These are phyloP conservation scores for Halictus quadricinctus DNA, from an alignment of 2,888 invertebrate species.

Conservation along the genomic window DNA sequence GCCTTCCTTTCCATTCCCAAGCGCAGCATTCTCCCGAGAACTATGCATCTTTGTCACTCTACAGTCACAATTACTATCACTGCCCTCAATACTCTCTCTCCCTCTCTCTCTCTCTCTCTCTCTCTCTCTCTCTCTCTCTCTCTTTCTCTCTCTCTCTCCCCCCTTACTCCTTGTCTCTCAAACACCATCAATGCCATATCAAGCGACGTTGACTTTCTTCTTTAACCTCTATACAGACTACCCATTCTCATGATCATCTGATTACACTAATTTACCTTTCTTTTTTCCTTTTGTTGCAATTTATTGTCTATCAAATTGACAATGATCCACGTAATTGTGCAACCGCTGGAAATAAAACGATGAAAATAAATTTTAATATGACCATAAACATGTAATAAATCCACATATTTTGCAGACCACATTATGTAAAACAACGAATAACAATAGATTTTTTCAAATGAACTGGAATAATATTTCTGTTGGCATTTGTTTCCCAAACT, in stretches of 20 bases:
- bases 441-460: neutral
- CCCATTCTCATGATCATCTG: neutral
- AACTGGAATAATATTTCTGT: neutral
- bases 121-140: neutral
- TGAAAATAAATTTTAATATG: neutral
- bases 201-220: neutral
- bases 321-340: too few species aligned
- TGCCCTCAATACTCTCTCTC: constrained; percentile 25
- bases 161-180: neutral
- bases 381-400: too few species aligned
- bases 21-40: neutral
- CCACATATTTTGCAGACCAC: neutral
- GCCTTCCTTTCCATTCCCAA: neutral
- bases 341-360: neutral
- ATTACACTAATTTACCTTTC: neutral
- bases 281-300: neutral
- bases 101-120: neutral
- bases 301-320: neutral
- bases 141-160: neutral
- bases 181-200: neutral
- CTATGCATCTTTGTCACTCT: constrained; percentile 26
- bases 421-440: neutral
- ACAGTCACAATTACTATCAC: neutral
- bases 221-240: neutral
- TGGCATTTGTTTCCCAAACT: too few species aligned